Percentiles rank a stretch among this genome's conserved stretches.
Evolutionary conservation across 2,797 vertebrate genomes (phyloP).

Genomic region (Intellagama lesueurii): DNA sequence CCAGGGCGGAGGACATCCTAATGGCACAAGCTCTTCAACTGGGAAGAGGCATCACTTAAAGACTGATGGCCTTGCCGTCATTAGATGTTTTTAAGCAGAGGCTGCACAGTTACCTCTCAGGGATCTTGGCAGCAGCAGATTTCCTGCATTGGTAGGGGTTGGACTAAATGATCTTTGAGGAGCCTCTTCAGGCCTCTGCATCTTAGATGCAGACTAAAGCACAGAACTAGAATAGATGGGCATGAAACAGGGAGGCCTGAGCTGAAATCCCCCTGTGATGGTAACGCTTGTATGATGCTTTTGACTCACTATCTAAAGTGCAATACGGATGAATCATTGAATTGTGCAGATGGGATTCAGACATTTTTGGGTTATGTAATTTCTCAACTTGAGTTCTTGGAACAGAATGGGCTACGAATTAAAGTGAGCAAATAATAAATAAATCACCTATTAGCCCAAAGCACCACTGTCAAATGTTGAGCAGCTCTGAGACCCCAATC

Average conservation of each 20-base stretch:
- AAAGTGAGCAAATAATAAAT: constrained; percentile 3
- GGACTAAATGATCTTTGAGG: not conserved
- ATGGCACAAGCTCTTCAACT: not conserved
- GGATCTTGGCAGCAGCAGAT: not conserved
- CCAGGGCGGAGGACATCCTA: not conserved
- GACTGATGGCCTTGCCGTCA: not conserved
- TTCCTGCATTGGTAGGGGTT: not conserved
- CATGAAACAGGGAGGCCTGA: not conserved
- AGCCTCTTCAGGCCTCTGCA: not conserved
- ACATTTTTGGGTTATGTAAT: not conserved
- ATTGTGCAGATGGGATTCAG: not conserved
- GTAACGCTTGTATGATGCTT: not conserved
- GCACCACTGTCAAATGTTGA: not conserved
- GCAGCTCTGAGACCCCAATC: not conserved
- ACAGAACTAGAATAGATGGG: not conserved
- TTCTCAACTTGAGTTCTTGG: not conserved
- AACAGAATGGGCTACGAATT: not conserved
- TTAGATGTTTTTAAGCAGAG: not conserved
- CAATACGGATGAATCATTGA: not conserved
- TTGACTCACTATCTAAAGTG: not conserved
- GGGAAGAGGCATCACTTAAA: not conserved
- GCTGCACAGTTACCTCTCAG: not conserved
- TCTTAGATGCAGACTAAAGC: not conserved
- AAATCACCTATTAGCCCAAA: not conserved
- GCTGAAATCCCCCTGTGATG: not conserved